Percentiles rank a stretch among this genome's conserved stretches.
phyloP scores from a whole-genome alignment of 2,888 invertebrate genomes.

The Lissonota sp. region DNA sequence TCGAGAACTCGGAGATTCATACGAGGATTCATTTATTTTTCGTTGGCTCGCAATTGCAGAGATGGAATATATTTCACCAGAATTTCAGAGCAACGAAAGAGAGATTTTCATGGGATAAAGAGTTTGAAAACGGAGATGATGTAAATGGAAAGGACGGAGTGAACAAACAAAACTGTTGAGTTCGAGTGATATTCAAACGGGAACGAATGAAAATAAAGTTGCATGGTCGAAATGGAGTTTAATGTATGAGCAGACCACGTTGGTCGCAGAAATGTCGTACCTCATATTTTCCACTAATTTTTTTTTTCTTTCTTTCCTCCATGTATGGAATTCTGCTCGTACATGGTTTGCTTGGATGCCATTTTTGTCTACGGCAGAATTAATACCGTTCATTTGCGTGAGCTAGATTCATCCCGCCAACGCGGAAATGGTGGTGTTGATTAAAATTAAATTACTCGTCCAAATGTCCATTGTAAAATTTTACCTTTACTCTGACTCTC shows the following conservation, averaged over 20 bases:
- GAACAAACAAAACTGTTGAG: slow-evolving; percentile 28
- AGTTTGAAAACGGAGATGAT: no score
- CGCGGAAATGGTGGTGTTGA: slow-evolving; percentile 62
- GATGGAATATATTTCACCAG: background rate
- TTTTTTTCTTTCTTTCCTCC: slow-evolving; percentile 37
- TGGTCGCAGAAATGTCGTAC: slow-evolving; percentile 32
- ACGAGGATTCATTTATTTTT: no score
- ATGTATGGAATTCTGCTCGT: slow-evolving; percentile 24
- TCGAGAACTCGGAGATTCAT: no score
- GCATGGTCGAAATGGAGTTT: background rate
- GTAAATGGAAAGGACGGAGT: background rate
- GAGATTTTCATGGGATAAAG: background rate
- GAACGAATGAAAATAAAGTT: slow-evolving; percentile 20
- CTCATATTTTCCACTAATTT: slow-evolving; percentile 29
- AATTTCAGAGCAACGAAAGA: background rate
- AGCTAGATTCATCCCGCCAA: slow-evolving; percentile 60
- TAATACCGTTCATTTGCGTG: slow-evolving; percentile 69
- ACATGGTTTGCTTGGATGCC: background rate
- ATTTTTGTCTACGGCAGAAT: slow-evolving; percentile 27
- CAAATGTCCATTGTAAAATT: slow-evolving; percentile 62
- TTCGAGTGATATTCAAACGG: slow-evolving; percentile 27
- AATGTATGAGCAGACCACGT: slow-evolving; percentile 7
- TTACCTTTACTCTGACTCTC: background rate
- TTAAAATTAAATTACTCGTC: slow-evolving; percentile 68
- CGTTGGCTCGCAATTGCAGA: no score